phyloP scores from a whole-genome alignment of 2,113 vertebrate genomes.

The Pseudopipra pipra region DNA sequence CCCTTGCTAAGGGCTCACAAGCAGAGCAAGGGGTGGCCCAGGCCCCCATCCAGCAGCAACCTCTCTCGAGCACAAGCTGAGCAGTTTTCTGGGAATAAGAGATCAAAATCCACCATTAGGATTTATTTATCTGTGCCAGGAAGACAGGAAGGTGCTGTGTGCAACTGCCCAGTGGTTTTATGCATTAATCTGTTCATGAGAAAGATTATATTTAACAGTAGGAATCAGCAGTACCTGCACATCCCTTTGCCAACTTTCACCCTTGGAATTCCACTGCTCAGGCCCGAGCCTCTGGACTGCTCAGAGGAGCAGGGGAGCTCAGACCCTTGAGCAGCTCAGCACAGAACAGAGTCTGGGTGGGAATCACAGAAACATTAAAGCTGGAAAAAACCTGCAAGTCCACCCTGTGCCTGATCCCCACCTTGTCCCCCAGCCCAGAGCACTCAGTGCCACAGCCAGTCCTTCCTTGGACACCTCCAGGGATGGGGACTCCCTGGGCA shows the following conservation, averaged over 20 bases:
- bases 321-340: background rate
- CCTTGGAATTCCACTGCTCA: background rate
- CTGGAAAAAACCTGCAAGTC: background rate
- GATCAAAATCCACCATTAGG: background rate
- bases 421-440: background rate
- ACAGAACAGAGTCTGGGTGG: fast-evolving
- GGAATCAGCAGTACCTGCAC: background rate
- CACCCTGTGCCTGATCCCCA: background rate
- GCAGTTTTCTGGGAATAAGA: background rate
- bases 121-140: background rate
- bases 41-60: background rate
- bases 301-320: background rate
- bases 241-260: background rate
- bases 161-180: background rate
- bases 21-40: fast-evolving
- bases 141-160: background rate
- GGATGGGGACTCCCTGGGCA: background rate
- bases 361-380: background rate
- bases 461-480: background rate
- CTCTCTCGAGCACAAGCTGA: background rate
- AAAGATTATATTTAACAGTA: background rate
- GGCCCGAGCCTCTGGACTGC: background rate
- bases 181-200: background rate
- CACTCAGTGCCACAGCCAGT: background rate
- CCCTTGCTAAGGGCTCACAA: background rate